Base-by-base conservation (phyloP, 1,140 invertebrate genomes). In the Aphidius gifuensis region DNA sequence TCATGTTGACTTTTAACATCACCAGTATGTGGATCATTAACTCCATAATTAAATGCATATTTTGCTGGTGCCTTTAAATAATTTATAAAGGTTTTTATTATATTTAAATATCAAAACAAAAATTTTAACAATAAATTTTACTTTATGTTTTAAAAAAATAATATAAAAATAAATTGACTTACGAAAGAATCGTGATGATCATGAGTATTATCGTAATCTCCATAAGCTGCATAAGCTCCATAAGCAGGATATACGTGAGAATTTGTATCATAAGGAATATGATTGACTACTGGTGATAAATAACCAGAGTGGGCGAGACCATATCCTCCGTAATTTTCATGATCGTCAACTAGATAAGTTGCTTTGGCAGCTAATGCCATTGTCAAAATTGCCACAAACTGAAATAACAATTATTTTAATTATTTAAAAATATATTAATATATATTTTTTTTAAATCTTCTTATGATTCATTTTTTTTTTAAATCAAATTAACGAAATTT, bases 1-100 rank as follows among this genome's bases (percentile, higher is more conserved):
- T 82, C 81, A 64, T 78, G 72, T 50, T 77, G 74, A 38, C 75
- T 75, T 60, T 82, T 81, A 5, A 79, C 73, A 60, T 82, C 80
- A 43, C 83, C 78, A 64, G 74, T 84, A 66, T 75, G 74, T 2
- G 76, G 72, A 63, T 82, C 80, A 47, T 78, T 70, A 0, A 82
- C 80, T 42, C 80, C 80, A 55, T 81, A 81, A 49, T 80, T 74
- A 68, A 74, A 80, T 2, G 74, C 67, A 69, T 81, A 80, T 66
- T 77, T 78, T 3, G 78, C 77, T 57, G 74, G 72, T 47, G 73
- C 70, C 78, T 81, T 61, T 11, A 48, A 21, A 55, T 7, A 5
- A 11, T 44, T 7, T 44, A 46, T 9, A 42, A 9, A 44, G 11
- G 5, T 54, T 54, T 54, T 42, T 40, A 39, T 39, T 54, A n/a